phyloP scores from a whole-genome alignment of 2,797 vertebrate genomes.

The Pristis pectinata region DNA sequence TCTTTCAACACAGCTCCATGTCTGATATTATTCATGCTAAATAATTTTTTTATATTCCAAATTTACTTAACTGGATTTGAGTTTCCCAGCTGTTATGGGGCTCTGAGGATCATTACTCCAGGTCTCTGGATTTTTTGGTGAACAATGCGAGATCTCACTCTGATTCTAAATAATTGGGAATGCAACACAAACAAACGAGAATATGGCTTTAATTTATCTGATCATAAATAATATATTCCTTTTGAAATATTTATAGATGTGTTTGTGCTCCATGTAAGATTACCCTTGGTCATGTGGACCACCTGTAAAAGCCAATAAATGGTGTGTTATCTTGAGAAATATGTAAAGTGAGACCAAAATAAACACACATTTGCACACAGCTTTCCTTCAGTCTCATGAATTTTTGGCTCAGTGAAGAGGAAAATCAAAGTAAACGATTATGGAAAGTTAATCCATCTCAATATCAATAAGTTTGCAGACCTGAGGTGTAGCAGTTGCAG shows the following conservation, averaged over 20 bases:
- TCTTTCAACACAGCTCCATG: no score
- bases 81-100: no score
- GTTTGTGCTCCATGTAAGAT: background rate
- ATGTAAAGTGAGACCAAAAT: conserved; percentile 34
- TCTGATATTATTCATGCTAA: no score
- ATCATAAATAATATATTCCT: background rate
- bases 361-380: conserved; percentile 30
- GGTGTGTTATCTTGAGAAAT: background rate
- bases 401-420: conserved; percentile 7
- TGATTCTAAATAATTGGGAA: background rate
- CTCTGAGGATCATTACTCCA: no score
- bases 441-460: background rate
- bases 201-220: conserved; percentile 14
- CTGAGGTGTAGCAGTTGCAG: no score
- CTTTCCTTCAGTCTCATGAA: conserved; percentile 17
- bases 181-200: background rate
- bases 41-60: no score
- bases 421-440: background rate
- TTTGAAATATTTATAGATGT: background rate
- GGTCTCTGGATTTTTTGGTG: background rate
- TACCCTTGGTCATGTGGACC: background rate
- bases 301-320: conserved; percentile 23
- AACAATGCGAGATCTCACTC: background rate
- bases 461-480: background rate
- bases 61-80: no score